Evolutionary conservation across 2,797 vertebrate genomes (phyloP), one percentile per base, ranked within the genome.

Genomic region (Sternotherus odoratus): DNA sequence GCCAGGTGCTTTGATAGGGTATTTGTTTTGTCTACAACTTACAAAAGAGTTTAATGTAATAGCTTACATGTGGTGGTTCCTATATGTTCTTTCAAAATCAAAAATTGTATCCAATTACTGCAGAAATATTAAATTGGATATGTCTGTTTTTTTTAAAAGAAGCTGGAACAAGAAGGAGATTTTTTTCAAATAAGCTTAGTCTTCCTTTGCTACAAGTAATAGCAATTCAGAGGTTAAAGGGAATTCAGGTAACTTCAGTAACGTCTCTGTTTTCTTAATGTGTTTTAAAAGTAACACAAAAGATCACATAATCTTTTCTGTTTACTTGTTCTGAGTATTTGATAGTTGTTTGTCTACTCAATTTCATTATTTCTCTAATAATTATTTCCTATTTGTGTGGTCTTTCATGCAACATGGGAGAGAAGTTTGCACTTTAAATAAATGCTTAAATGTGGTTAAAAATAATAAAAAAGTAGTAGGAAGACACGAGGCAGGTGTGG

Each of bases 31-130:
- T 87, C 12, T 88, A 56, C 82, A 51, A 7, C 26, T 82, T 85
- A 8, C 2, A 50, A 17, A 30, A 89, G 88, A 93, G 63, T n/a
- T 91, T 87, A 94, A 87, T 92, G 46, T 66, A 88, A 46, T 30
- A 66, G 23, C 26, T 28, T 48, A 75, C 26, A 23, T 36, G 36
- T 48, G 88, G 43, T 77, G 77, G 79, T 74, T 95, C 91, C 87
- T 87, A 0, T 79, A 74, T 75, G 1, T 77, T 86, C 88, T 87
- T 53, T 94, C 36, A 50, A 80, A 93, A 26, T 23, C 72, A 24
- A 56, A 23, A 83, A 21, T 93, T 89, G 89, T 86, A 9, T 79
- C 30, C 94, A 51, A 21, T 88, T 72, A 85, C 39, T 80, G 49
- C 28, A 93, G 53, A 79, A 91, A 77, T 87, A 8, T 77, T 92